Base-by-base conservation (phyloP, 2,888 invertebrate species). In the Diachrysia chrysitis region DNA sequence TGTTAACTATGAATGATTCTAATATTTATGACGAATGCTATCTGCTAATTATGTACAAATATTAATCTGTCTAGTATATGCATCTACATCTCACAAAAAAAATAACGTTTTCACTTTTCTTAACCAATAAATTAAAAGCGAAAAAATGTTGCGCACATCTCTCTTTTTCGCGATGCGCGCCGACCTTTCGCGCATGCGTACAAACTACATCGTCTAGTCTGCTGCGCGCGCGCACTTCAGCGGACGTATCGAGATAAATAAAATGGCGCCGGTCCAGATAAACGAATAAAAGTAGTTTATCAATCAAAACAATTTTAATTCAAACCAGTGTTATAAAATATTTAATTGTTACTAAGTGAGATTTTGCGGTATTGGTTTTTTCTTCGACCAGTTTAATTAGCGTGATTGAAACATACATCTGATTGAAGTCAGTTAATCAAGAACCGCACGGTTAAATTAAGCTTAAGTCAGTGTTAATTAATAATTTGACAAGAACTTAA, bases 71-170 rank as follows among this genome's bases (percentile, higher is more conserved):
- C 42, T n/a, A n/a, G n/a, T 42, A n/a, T 6, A 42, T 4, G 5
- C n/a, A 42, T 42, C 37, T 16, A 37, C 37, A 37, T 37, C n/a
- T 42, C n/a, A 42, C 0, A 42, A n/a, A 16, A 16, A n/a, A 42
- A 42, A n/a, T 42, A 5, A 42, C 16, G 42, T 42, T 42, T 42
- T 42, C 42, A 42, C 42, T 42, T 42, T 42, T 42, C 42, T 1
- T 57, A 37, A 48, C 4, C 16, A 19, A 62, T 35, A 6, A 19
- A 56, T 19, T 60, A 25, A 23, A 63, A 58, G 5, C 10, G 25
- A 55, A 42, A 73, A 89, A 89, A 84, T 84, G 89, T 90, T 87
- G 76, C 58, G 69, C 67, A 74, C 84, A 73, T 75, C 88, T 87
- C 56, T 62, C 75, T 71, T 70, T 68, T 79, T 76, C 63, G 77